Base-by-base conservation (phyloP, 2,888 invertebrate species). In the Malacosoma neustria region DNA sequence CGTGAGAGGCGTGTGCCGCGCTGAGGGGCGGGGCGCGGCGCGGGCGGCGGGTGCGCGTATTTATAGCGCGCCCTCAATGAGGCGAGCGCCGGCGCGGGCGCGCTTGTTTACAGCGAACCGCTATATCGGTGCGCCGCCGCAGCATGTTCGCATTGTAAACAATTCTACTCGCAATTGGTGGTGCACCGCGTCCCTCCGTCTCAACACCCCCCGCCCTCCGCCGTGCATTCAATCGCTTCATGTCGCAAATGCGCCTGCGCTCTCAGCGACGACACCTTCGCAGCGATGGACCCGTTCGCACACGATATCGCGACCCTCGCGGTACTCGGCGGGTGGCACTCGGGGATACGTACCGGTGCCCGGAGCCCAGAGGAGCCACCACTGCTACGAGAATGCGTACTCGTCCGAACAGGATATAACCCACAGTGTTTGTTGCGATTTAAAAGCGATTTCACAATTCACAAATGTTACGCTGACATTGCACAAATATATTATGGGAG, bases 51-150 rank as follows among this genome's bases (percentile, higher is more conserved):
- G 42, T 42, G 43, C 38, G 50, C 40, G 58, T 75, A 75, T 73
- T 68, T 63, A 69, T 75, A 74, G 72, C 68, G 57, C 61, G 68
- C 49, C 51, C 59, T 49, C 67, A 59, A 51, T 57, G 59, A 59
- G 61, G 58, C 62, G 61, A 49, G 51, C 51, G 5, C 22, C 22
- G 22, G 22, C 22, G 5, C 50, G 39, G 34, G 43, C 46, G 50
- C 47, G 49, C 50, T 22, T 56, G 53, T 49, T 49, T 54, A 55
- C 22, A 45, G 57, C 51, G 49, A 48, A 43, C 37, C 49, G 55
- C 52, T 54, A 52, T 53, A 51, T 52, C 49, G 40, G 55, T 46
- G 57, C 53, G 48, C 48, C 52, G 43, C 45, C 46, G 46, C 47
- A 35, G 46, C 44, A 42, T 42, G 38, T 34, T 35, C 32, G 40